A percentile compares a stretch with the other conserved stretches of the same genome.
phyloP scores from a whole-genome alignment of 2,888 invertebrate genomes.

The Diaphora mendica region DNA sequence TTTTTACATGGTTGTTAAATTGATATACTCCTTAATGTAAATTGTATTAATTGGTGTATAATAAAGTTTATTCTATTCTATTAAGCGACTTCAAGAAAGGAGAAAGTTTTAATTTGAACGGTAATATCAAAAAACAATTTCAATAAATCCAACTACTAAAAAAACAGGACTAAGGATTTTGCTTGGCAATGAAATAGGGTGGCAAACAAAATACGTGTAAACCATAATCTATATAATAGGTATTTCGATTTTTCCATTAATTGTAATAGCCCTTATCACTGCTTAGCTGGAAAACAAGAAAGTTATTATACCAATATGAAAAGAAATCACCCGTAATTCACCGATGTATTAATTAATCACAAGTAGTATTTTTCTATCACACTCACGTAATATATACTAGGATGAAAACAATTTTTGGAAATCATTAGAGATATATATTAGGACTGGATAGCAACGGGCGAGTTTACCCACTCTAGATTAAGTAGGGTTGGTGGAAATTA shows the following conservation, averaged over 20 bases:
- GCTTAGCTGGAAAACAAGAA: conserved; percentile 56
- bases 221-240: conserved; percentile 58
- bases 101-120: no score
- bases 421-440: not conserved
- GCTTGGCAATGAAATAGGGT: conserved; percentile 58
- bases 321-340: not conserved
- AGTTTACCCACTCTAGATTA: not conserved
- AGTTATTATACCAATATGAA: conserved; percentile 61
- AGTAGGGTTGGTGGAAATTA: not conserved
- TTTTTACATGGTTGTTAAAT: no score
- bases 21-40: no score
- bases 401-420: not conserved
- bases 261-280: conserved; percentile 50
- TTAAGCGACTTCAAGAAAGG: not conserved
- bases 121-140: conserved; percentile 23
- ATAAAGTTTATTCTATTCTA: no score
- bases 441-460: not conserved
- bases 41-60: no score
- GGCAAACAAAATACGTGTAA: conserved; percentile 57
- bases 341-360: conserved; percentile 10
- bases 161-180: conserved; percentile 54
- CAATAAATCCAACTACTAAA: conserved; percentile 53
- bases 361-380: not conserved
- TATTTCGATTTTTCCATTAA: conserved; percentile 62
- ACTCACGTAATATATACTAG: not conserved